phyloP scores from a whole-genome alignment of 1,140 invertebrate species.

The Cataglyphis hispanica region DNA sequence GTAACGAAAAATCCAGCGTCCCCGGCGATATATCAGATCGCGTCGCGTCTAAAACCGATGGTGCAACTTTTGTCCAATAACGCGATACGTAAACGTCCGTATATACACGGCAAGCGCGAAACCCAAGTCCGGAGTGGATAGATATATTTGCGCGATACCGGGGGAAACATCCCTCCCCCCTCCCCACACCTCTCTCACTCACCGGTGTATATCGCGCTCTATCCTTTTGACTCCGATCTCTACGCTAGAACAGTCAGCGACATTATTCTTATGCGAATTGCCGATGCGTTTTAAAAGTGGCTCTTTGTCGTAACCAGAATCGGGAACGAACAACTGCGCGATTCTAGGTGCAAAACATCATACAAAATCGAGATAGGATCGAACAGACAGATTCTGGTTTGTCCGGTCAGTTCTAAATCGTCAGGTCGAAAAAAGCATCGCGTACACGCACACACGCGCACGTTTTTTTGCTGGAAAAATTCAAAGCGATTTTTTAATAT shows the following conservation, averaged over 20 bases:
- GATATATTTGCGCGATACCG: conserved; percentile 66
- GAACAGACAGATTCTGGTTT: background rate
- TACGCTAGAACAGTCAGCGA: conserved; percentile 38
- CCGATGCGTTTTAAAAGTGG: conserved; percentile 62
- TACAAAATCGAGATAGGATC: conserved; percentile 28
- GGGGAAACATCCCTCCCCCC: conserved; percentile 2
- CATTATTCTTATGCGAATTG: conserved; percentile 65
- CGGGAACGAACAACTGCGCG: conserved; percentile 7
- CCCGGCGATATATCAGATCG: conserved; percentile 77
- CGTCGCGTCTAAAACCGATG: conserved; percentile 76
- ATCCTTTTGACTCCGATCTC: conserved; percentile 28
- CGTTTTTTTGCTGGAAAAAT: background rate
- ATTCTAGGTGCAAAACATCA: conserved; percentile 14
- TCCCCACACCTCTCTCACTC: background rate
- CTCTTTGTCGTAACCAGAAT: conserved; percentile 60
- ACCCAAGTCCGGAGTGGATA: conserved; percentile 38
- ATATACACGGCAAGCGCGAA: conserved; percentile 61
- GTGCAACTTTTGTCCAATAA: conserved; percentile 79
- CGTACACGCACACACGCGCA: background rate
- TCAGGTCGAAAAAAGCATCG: background rate
- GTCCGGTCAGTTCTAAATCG: background rate
- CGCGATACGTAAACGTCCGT: conserved; percentile 77
- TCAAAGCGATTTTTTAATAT: background rate
- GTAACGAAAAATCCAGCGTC: conserved; percentile 68
- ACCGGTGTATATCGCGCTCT: background rate